A percentile compares a stretch with the other conserved stretches of the same genome.
These are phyloP conservation scores for Notarius lentiginosus DNA, from an alignment of 2,113 vertebrate species.

Conservation along the genomic window DNA sequence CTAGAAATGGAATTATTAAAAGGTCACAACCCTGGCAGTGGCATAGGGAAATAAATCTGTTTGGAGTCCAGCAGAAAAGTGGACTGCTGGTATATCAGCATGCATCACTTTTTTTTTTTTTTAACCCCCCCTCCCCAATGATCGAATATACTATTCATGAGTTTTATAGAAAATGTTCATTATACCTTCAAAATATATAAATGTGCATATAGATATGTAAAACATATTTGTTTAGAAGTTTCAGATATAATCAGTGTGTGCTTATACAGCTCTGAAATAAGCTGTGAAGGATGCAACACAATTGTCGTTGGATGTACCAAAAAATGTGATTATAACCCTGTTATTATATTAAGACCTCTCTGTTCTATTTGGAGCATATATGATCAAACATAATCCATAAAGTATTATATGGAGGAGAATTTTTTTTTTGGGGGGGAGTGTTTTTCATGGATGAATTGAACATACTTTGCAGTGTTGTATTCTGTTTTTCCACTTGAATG, in stretches of 20 bases:
- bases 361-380: conserved; percentile 34
- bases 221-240: neutral
- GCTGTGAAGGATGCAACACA: conserved; percentile 23
- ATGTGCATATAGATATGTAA: neutral
- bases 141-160: no score
- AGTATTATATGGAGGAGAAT: conserved; percentile 30
- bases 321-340: neutral
- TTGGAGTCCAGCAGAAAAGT: neutral
- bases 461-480: conserved; percentile 13
- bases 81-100: neutral
- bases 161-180: neutral
- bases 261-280: neutral
- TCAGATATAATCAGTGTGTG: neutral
- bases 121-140: no score
- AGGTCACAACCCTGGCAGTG: neutral
- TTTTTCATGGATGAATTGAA: conserved; percentile 25
- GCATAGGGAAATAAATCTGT: neutral
- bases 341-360: neutral
- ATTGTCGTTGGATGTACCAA: neutral
- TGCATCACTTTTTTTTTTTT: neutral
- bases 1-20: neutral
- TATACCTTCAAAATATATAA: neutral
- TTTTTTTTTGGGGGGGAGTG: neutral
- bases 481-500: neutral
- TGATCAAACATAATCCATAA: conserved; percentile 43